A percentile compares a stretch with the other conserved stretches of the same genome.
Conservation (phyloP, 2,797 vertebrate genomes). For the Sphaeramia orbicularis region DNA sequence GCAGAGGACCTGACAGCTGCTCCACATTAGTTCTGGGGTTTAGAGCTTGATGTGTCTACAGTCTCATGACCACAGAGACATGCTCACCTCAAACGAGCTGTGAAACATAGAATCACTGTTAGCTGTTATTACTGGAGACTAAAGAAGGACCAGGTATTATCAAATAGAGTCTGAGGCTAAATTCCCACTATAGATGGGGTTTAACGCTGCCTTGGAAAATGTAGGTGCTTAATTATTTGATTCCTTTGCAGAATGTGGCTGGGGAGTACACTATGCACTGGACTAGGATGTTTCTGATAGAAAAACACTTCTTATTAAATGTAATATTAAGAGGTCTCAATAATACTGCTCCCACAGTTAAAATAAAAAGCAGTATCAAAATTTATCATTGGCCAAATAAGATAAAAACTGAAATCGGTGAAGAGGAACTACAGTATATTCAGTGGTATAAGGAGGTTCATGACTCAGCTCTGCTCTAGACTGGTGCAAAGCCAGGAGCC, state of each 20-base stretch:
- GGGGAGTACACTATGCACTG: background rate
- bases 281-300: slow-evolving; percentile 1
- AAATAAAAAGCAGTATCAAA: background rate
- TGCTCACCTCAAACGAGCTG: slow-evolving; percentile 74
- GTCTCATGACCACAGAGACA: slow-evolving; percentile 72
- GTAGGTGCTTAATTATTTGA: slow-evolving; percentile 17
- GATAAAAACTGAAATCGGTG: slow-evolving; percentile 6
- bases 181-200: slow-evolving; percentile 16
- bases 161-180: slow-evolving; percentile 33
- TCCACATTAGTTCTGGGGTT: slow-evolving; percentile 76
- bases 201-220: slow-evolving; percentile 30
- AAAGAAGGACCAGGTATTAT: slow-evolving; percentile 47
- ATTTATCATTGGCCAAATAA: background rate
- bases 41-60: slow-evolving; percentile 67
- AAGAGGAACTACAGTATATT: slow-evolving; percentile 21
- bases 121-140: slow-evolving; percentile 48
- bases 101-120: slow-evolving; percentile 65
- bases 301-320: background rate
- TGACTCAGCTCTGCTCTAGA: slow-evolving; percentile 59
- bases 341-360: background rate
- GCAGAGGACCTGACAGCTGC: slow-evolving; percentile 73
- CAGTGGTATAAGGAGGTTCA: slow-evolving; percentile 28
- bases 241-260: slow-evolving; percentile 11
- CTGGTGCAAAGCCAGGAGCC: slow-evolving; percentile 55
- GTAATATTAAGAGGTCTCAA: slow-evolving; percentile 11